These are phyloP conservation scores for Malacosoma neustria DNA, from an alignment of 2,888 invertebrate genomes.

Conservation along the genomic window DNA sequence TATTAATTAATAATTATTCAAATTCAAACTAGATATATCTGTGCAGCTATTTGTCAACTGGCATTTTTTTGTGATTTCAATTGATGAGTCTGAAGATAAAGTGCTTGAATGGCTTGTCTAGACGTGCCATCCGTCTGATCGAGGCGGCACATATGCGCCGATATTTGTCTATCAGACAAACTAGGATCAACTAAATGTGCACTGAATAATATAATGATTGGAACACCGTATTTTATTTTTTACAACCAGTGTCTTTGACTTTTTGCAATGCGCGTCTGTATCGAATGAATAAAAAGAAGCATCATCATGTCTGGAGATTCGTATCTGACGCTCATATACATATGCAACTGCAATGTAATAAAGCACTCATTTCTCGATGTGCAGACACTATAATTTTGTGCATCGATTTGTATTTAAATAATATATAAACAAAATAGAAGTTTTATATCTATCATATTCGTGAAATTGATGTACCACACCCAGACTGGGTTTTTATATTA, in stretches of 20 bases:
- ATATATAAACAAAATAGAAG: no score
- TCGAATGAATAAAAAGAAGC: slow-evolving; percentile 39
- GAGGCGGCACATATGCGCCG: slow-evolving; percentile 31
- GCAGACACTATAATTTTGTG: background rate
- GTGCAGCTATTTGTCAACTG: slow-evolving; percentile 25
- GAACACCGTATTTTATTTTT: slow-evolving; percentile 33
- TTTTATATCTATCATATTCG: no score
- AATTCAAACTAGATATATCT: no score
- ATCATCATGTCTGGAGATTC: slow-evolving; percentile 38
- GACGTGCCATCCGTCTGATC: slow-evolving; percentile 45
- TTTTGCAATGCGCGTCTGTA: slow-evolving; percentile 26
- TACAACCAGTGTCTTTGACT: slow-evolving; percentile 26
- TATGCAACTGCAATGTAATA: no score
- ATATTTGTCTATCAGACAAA: slow-evolving; percentile 28
- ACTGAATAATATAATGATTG: slow-evolving; percentile 41
- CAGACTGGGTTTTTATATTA: no score
- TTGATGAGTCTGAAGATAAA: slow-evolving; percentile 52
- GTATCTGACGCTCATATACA: slow-evolving; percentile 20
- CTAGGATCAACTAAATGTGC: slow-evolving; percentile 35
- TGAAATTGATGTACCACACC: no score
- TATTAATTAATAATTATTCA: no score
- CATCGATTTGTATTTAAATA: no score
- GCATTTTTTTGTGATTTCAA: slow-evolving; percentile 35
- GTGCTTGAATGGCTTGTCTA: slow-evolving; percentile 48
- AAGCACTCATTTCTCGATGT: background rate